Percentiles rank a stretch among this genome's conserved stretches.
Conservation (phyloP, 2,113 vertebrate genomes). For the Pedetes capensis region DNA sequence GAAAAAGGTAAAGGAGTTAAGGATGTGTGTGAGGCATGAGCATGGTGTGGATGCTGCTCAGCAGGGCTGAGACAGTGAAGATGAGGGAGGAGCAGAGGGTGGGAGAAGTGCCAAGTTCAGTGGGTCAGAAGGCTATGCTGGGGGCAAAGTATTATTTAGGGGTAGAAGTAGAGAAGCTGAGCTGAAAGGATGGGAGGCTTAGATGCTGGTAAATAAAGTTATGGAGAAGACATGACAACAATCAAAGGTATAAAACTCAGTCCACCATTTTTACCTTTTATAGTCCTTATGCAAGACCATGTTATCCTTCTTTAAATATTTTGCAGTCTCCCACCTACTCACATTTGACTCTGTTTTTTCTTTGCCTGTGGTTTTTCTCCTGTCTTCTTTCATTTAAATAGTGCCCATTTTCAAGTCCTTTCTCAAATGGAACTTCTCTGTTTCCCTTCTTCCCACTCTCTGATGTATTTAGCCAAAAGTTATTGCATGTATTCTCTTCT, state of each 20-base stretch:
- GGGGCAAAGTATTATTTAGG: neutral
- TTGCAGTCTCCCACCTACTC: neutral
- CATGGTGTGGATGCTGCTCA: fast-evolving
- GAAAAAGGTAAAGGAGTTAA: neutral
- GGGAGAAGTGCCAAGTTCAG: neutral
- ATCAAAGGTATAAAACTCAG: neutral
- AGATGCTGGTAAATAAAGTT: neutral
- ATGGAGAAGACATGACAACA: neutral
- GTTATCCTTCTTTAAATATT: neutral
- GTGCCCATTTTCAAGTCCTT: neutral
- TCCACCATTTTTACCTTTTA: neutral
- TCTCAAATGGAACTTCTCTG: neutral
- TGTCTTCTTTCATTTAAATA: neutral
- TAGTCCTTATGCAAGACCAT: neutral
- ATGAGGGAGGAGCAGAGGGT: too few relatives aligned
- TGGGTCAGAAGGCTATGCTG: fast-evolving
- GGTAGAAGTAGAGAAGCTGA: neutral
- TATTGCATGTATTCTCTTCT: neutral
- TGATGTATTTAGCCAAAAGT: neutral
- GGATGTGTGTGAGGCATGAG: too few relatives aligned
- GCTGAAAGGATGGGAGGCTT: neutral
- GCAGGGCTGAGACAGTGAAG: neutral
- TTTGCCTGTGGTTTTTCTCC: neutral
- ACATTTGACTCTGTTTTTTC: neutral
- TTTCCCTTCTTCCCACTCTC: neutral